Evolutionary conservation across 2,113 vertebrate genomes (phyloP), one percentile per base, ranked within the genome.

Genomic region (Thalassoma bifasciatum): DNA sequence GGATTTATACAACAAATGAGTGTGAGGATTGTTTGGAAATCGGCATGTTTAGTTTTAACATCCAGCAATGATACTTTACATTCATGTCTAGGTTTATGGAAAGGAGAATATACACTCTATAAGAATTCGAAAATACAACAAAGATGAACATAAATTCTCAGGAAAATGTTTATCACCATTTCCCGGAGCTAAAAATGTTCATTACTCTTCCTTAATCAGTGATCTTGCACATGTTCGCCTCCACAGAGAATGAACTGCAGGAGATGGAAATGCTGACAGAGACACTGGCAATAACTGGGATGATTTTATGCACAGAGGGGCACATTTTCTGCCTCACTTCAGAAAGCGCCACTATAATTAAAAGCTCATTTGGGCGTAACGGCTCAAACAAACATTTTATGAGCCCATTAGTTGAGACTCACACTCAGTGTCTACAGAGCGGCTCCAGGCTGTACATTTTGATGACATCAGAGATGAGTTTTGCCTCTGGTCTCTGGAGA

Each of bases 361-460:
- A 92, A 92, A 88, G 91, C 89, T 89, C 86, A 86, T 90, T 91
- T 90, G 86, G 81, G 83, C 82, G 81, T 85, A 89, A 86, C 80
- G 81, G 87, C 86, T 91, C 82, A 85, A 89, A 90, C 88, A 91
- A 90, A 92, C 81, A 91, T 84, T 88, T 92, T 78, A 89, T 67
- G 86, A 87, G 77, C 4, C 70, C 80, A 86, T 84, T 90, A 88
- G 85, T 86, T 81, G 79, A 40, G 66, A 1, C 2, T 87, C 81
- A 57, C 64, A 77, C 75, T 88, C 66, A 69, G 8, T 61, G 84
- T 90, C 61, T 66, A 23, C 8, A 36, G 52, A 72, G 66, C 47
- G 17, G 82, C 75, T 68, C 54, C 13, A 34, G 80, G 72, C 75
- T 40, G 75, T 57, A 63, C 83, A 71, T 68, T 86, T 23, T 10